Evolutionary conservation across 2,888 invertebrate species (phyloP), one percentile per base, ranked within the genome.

Genomic region (Mesorhabditis spiculigera): DNA sequence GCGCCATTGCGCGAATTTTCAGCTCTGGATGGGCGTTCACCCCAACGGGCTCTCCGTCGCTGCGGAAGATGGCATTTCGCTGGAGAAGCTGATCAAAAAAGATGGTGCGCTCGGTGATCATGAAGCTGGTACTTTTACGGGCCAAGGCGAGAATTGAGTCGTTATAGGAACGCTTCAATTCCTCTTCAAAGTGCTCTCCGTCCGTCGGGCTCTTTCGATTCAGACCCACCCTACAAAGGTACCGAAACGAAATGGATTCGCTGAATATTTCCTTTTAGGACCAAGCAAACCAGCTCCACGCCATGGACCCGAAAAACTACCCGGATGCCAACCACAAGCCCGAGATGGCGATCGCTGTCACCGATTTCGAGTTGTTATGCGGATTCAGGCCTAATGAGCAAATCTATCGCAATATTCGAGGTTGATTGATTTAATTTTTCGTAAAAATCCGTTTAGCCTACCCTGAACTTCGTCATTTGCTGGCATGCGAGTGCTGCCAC

Each of bases 321-420:
- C 95, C 93, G 85, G 98, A 99, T 88, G 89, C 91, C 4, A 98
- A 99, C 88, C 97, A 98, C 86, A 99, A 99, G 86, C 98, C 98
- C 0, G 98, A 99, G 87, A 90, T 99, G 87, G 93, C 95, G 0
- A 92, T 98, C 78, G 97, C 98, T 0, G 87, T 98, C 61, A 94
- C 95, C 61, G 90, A 91, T 5, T 98, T 98, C 88, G 91, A 93
- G 86, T 94, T 93, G 5, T 89, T 99, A 6, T 95, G 95, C 87
- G 97, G 96, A 4, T 98, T 98, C 86, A 90, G 95, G 73, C 92
- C 92, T 4, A 87, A 91, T 43, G 82, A 87, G 4, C 92, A 95
- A 87, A 93, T 97, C 65, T 89, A 90, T 79, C 86, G 87, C 5
- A 91, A 91, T 86, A 86, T 94, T 4, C 87, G 89, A 86, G 87